Conservation (phyloP, 2,113 vertebrate genomes). For the Myotis lucifugus region DNA sequence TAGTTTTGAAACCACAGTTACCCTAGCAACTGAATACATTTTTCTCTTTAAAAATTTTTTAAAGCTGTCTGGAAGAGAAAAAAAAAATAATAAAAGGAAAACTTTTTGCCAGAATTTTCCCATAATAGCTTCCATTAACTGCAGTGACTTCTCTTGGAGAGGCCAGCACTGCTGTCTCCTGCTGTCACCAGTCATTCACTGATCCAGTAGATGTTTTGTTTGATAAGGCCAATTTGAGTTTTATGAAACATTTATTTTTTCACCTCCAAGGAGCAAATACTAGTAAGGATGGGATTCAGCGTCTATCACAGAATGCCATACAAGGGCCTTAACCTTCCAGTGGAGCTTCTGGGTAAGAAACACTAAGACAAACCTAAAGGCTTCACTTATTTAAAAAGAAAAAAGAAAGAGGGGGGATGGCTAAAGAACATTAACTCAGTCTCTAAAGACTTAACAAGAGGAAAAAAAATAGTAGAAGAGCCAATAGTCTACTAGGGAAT, state of each 20-base stretch:
- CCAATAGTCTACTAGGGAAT: background rate
- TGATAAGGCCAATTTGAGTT: slow-evolving; percentile 83
- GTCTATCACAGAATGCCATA: slow-evolving; percentile 48
- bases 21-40: slow-evolving; percentile 86
- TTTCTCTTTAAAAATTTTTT: slow-evolving; percentile 77
- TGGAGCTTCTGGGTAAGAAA: slow-evolving; percentile 52
- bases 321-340: slow-evolving; percentile 50
- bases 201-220: slow-evolving; percentile 84
- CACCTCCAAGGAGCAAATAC: slow-evolving; percentile 77
- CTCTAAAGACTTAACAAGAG: slow-evolving; percentile 7
- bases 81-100: slow-evolving; percentile 67
- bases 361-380: slow-evolving; percentile 62
- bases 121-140: slow-evolving; percentile 86
- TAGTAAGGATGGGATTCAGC: slow-evolving; percentile 73
- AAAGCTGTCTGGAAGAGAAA: slow-evolving; percentile 73
- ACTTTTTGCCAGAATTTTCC: slow-evolving; percentile 85
- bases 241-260: slow-evolving; percentile 79
- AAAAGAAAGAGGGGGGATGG: background rate
- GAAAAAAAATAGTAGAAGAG: slow-evolving; percentile 8
- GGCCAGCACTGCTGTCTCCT: slow-evolving; percentile 81
- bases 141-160: slow-evolving; percentile 82
- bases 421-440: slow-evolving; percentile 43
- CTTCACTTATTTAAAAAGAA: slow-evolving; percentile 58
- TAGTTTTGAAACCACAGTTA: slow-evolving; percentile 86
- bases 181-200: slow-evolving; percentile 85